Evolutionary conservation across 2,113 vertebrate species (phyloP).

Genomic region (Pterocles gutturalis): DNA sequence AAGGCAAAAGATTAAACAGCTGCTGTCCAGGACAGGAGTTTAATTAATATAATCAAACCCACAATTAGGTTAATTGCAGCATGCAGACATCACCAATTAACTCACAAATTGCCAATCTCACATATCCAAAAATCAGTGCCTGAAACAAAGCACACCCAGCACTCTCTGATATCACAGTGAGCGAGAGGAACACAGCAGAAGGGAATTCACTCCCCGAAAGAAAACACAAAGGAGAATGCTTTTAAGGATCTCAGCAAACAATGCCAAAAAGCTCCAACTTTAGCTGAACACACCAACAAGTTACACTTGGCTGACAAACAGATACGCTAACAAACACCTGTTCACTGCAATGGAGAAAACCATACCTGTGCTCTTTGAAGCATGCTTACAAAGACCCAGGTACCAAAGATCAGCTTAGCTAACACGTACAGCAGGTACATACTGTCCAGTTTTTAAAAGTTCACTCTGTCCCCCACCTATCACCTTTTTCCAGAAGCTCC

Average conservation of each 20-base stretch:
- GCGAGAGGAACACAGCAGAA: background rate
- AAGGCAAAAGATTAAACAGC: constrained; percentile 31
- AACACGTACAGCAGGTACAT: background rate
- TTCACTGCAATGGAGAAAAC: background rate
- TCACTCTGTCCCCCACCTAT: background rate
- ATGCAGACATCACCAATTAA: constrained; percentile 54
- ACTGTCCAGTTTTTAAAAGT: background rate
- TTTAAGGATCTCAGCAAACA: background rate
- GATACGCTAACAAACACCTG: background rate
- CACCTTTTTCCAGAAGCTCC: background rate
- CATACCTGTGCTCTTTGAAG: background rate
- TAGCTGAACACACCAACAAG: background rate
- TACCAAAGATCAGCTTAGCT: background rate
- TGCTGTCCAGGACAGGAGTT: constrained; percentile 43
- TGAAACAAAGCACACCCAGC: background rate
- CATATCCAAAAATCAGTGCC: constrained; percentile 2
- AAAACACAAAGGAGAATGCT: background rate
- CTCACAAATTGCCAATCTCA: constrained; percentile 41
- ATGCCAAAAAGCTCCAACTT: background rate
- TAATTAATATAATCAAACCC: constrained; percentile 70
- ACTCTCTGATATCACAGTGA: background rate
- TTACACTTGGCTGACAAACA: background rate
- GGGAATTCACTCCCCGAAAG: background rate
- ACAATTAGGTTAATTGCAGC: constrained; percentile 63
- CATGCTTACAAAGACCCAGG: background rate